These are phyloP conservation scores for Neolamprologus caudopunctatus DNA, from an alignment of 2,113 vertebrate genomes.

Conservation along the genomic window DNA sequence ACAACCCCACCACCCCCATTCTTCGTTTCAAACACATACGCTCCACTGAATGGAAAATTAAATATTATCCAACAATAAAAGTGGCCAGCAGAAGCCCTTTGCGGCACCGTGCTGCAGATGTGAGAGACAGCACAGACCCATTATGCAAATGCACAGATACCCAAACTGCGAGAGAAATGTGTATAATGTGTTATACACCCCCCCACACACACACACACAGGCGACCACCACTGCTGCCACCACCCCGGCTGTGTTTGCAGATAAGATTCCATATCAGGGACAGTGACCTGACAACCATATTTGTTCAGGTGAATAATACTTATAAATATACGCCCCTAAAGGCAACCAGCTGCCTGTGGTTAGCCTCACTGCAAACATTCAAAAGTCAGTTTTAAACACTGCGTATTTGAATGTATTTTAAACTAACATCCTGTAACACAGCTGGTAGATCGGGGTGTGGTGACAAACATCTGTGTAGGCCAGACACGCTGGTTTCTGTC, in stretches of 20 bases:
- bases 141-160: constrained; percentile 28
- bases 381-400: background rate
- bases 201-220: background rate
- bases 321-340: background rate
- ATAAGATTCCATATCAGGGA: background rate
- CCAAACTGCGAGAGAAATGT: background rate
- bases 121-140: constrained; percentile 17
- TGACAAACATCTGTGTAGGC: background rate
- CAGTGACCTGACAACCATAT: background rate
- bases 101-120: background rate
- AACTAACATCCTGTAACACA: background rate
- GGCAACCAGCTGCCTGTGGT: background rate
- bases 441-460: background rate
- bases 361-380: background rate
- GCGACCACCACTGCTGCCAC: background rate
- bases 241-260: background rate
- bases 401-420: background rate
- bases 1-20: background rate
- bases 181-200: background rate
- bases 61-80: constrained; percentile 50
- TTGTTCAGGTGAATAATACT: background rate
- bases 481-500: background rate
- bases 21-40: background rate
- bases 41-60: constrained; percentile 41
- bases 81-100: background rate